Conservation (phyloP, 2,113 vertebrate species). For the Lagenorhynchus albirostris region DNA sequence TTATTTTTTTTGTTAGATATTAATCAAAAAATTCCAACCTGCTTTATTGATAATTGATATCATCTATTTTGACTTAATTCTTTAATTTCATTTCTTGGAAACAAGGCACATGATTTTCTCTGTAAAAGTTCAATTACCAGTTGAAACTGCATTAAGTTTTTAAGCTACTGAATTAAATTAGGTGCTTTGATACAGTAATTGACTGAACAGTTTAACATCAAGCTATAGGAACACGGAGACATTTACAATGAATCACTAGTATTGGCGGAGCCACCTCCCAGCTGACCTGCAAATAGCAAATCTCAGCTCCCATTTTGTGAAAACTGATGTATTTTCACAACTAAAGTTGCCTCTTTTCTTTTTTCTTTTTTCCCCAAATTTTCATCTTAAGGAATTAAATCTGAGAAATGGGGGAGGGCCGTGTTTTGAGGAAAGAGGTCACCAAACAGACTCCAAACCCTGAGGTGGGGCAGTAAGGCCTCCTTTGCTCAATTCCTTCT, state of each 20-base stretch:
- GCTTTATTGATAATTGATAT: neutral
- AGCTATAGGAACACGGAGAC: neutral
- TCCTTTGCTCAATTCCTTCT: neutral
- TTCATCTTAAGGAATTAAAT: neutral
- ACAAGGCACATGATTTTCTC: neutral
- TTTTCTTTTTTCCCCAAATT: neutral
- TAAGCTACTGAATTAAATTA: conserved; percentile 20
- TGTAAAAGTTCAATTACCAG: neutral
- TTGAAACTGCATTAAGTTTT: neutral
- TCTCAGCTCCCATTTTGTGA: neutral
- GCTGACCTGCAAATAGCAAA: neutral
- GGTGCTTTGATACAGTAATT: neutral
- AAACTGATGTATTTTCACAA: neutral
- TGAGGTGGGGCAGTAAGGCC: neutral
- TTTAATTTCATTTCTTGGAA: conserved; percentile 28
- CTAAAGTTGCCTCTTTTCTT: neutral
- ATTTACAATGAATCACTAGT: neutral
- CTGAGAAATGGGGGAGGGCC: neutral
- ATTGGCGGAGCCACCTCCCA: neutral
- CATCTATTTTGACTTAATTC: neutral
- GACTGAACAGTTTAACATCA: neutral
- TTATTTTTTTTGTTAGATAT: conserved; percentile 7
- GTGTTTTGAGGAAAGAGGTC: neutral
- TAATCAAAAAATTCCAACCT: neutral
- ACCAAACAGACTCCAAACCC: neutral